Percentiles rank a stretch among this genome's conserved stretches.
phyloP scores from a whole-genome alignment of 1,140 invertebrate species.

The Drosophila repletoides region DNA sequence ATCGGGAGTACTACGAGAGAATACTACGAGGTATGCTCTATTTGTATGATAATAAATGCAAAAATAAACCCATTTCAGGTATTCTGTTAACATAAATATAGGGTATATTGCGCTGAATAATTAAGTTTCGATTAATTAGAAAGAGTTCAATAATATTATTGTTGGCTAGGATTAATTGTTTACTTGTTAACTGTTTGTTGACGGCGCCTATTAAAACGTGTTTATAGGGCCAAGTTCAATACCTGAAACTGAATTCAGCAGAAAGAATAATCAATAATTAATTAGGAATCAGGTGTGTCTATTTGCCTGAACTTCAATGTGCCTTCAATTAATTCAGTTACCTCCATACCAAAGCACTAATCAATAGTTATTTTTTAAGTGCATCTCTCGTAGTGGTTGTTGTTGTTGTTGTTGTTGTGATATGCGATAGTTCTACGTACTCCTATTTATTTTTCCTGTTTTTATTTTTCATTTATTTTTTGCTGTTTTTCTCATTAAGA shows the following conservation, averaged over 20 bases:
- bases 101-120: no score
- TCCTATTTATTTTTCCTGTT: background rate
- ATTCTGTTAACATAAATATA: no score
- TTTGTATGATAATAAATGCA: no score
- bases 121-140: background rate
- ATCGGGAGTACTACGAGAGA: background rate
- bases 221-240: constrained; percentile 1
- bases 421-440: background rate
- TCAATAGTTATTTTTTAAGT: constrained; percentile 8
- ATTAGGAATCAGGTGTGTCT: background rate
- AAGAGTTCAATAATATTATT: no score
- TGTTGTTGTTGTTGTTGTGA: constrained; percentile 1
- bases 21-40: background rate
- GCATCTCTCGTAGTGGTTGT: constrained; percentile 7
- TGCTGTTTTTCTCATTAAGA: constrained; percentile 5
- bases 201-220: background rate
- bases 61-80: no score
- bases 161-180: no score
- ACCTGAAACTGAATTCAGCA: background rate
- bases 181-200: no score
- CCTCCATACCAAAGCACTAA: constrained; percentile 1
- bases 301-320: no score
- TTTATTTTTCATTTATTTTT: no score
- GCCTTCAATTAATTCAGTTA: constrained; percentile 27
- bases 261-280: background rate